Conservation (phyloP, 2,888 invertebrate species). For the Spilosoma lubricipeda region DNA sequence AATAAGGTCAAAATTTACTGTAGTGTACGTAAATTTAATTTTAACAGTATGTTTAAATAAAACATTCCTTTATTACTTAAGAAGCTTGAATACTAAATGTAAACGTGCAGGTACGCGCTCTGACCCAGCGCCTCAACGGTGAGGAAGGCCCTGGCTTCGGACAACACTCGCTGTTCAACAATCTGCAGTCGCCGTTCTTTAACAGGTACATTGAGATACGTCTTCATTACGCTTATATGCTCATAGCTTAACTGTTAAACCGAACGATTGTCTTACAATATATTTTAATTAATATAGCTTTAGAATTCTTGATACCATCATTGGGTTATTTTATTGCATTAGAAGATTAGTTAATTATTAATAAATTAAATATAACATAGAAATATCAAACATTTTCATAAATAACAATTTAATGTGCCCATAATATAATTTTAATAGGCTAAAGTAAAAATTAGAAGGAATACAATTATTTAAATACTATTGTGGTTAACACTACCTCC, state of each 20-base stretch:
- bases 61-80: background rate
- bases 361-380: background rate
- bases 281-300: background rate
- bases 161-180: conserved; percentile 83
- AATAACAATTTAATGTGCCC: background rate
- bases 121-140: conserved; percentile 94
- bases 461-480: background rate
- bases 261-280: background rate
- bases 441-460: background rate
- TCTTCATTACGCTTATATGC: too few species aligned
- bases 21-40: too few species aligned
- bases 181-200: conserved; percentile 83
- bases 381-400: background rate
- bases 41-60: too few species aligned
- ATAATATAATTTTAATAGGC: background rate
- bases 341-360: background rate
- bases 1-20: too few species aligned
- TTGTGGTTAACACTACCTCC: background rate
- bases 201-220: conserved; percentile 70
- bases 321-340: background rate
- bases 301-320: background rate
- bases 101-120: conserved; percentile 89
- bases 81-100: background rate
- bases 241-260: conserved; percentile 32
- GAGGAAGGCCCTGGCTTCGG: conserved; percentile 89